A percentile compares a stretch with the other conserved stretches of the same genome.
Conservation (phyloP, 2,888 invertebrate species). For the Folsomia manolachei region DNA sequence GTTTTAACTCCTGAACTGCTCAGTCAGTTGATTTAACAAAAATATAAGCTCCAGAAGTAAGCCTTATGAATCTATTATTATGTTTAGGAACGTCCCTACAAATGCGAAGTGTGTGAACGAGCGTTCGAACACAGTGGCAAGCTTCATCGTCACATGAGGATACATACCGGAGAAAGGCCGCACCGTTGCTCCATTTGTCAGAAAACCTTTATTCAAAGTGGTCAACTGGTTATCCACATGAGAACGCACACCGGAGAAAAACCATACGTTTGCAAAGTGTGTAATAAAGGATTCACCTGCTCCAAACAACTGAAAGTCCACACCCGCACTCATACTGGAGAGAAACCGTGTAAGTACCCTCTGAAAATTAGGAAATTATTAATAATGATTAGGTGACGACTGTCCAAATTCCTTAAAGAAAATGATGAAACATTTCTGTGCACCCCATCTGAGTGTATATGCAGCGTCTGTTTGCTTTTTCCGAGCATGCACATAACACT, state of each 20-base stretch:
- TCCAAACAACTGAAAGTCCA: conserved; percentile 89
- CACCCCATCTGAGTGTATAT: too few relatives aligned
- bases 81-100: too few relatives aligned
- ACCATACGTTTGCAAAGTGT: conserved; percentile 71
- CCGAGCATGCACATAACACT: too few relatives aligned
- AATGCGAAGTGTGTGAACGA: conserved; percentile 81
- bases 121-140: conserved; percentile 90
- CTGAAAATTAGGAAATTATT: too few relatives aligned
- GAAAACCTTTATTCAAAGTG: conserved; percentile 87
- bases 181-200: conserved; percentile 83
- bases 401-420: too few relatives aligned
- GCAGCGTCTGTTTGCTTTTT: too few relatives aligned
- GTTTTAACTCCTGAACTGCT: too few relatives aligned
- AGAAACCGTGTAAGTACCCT: conserved; percentile 59
- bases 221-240: conserved; percentile 86
- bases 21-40: too few relatives aligned
- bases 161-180: conserved; percentile 76
- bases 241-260: conserved; percentile 72
- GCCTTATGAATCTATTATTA: too few relatives aligned
- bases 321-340: conserved; percentile 85
- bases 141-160: conserved; percentile 83
- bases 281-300: conserved; percentile 87
- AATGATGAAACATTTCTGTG: too few relatives aligned
- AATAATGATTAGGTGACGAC: too few relatives aligned
- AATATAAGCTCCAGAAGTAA: too few relatives aligned